A percentile compares a stretch with the other conserved stretches of the same genome.
These are phyloP conservation scores for Anoplopoma fimbria DNA, from an alignment of 2,113 vertebrate species.

Conservation along the genomic window DNA sequence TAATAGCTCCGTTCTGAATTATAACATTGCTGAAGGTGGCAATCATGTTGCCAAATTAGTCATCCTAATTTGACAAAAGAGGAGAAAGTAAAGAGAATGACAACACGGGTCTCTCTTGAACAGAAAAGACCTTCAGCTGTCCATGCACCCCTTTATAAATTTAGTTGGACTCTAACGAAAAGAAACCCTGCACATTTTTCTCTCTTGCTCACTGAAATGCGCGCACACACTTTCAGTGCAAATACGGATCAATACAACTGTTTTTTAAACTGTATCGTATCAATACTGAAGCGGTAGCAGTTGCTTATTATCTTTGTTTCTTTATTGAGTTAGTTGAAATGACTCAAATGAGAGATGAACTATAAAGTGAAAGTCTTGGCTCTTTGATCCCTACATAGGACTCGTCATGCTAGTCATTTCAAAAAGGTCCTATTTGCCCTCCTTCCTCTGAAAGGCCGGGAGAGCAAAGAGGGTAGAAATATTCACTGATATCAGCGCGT, in stretches of 20 bases:
- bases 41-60: slow-evolving; percentile 73
- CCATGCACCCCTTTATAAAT: neutral
- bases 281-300: slow-evolving; percentile 28
- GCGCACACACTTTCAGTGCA: neutral
- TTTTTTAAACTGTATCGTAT: slow-evolving; percentile 34
- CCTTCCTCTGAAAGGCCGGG: slow-evolving; percentile 40
- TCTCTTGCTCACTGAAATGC: slow-evolving; percentile 8
- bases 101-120: slow-evolving; percentile 12
- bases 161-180: slow-evolving; percentile 4
- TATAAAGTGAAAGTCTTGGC: slow-evolving; percentile 54
- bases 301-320: slow-evolving; percentile 56
- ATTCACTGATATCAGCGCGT: slow-evolving; percentile 15
- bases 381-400: slow-evolving; percentile 45
- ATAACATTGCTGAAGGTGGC: slow-evolving; percentile 66
- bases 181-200: slow-evolving; percentile 11
- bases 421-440: too few species aligned
- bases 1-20: slow-evolving; percentile 58
- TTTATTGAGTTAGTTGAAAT: slow-evolving; percentile 49
- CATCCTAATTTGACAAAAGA: slow-evolving; percentile 50
- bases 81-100: slow-evolving; percentile 27
- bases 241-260: slow-evolving; percentile 47
- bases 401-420: slow-evolving; percentile 64
- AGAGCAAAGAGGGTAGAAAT: slow-evolving; percentile 39
- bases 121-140: slow-evolving; percentile 20
- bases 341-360: slow-evolving; percentile 44